These are phyloP conservation scores for Neomicropteryx cornuta DNA, from an alignment of 1,140 invertebrate species.

Conservation along the genomic window DNA sequence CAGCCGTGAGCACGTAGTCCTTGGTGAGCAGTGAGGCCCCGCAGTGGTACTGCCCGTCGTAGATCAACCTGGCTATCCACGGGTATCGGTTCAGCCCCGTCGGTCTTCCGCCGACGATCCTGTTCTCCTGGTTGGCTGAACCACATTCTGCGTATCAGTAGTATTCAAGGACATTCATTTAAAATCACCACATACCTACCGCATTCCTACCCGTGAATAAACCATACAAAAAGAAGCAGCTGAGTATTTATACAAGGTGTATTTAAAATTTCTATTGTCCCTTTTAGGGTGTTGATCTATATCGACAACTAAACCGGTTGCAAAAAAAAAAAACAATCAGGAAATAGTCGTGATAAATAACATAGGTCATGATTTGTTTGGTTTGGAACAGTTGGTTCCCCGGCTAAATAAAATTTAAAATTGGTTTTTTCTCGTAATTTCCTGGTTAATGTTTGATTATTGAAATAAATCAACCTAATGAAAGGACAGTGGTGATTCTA, in stretches of 20 bases:
- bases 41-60: conserved; percentile 81
- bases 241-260: conserved; percentile 4
- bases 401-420: no score
- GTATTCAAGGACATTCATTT: conserved; percentile 21
- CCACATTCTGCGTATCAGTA: conserved; percentile 51
- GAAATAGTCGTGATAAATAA: no score
- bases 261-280: conserved; percentile 1
- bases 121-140: conserved; percentile 56
- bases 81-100: conserved; percentile 74
- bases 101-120: conserved; percentile 62
- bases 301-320: no score
- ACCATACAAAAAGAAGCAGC: conserved; percentile 4
- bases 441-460: no score
- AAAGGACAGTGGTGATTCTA: no score
- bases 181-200: conserved; percentile 4
- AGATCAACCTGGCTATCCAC: conserved; percentile 73
- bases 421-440: no score
- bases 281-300: conserved; percentile 3
- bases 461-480: no score
- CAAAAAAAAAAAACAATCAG: no score
- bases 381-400: no score
- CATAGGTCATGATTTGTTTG: no score
- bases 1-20: conserved; percentile 56
- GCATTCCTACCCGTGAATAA: not conserved
- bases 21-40: conserved; percentile 75